Base-by-base conservation (phyloP, 2,797 vertebrate genomes). In the Acanthiza pusilla region DNA sequence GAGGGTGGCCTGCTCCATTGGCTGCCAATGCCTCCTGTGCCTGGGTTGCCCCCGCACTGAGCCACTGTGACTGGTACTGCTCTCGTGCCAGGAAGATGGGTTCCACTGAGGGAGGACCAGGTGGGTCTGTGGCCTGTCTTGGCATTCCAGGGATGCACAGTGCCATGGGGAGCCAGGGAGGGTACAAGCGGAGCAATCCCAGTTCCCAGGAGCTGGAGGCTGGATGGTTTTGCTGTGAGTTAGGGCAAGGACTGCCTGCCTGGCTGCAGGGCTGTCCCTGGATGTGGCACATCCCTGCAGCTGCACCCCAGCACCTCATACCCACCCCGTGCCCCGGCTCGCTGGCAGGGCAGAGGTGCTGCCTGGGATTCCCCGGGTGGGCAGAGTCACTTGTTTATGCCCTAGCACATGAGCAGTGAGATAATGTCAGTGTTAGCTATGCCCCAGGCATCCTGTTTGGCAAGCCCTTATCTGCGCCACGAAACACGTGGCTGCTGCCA, bases 381-480 rank as follows among this genome's bases (percentile, higher is more conserved):
- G 68, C 65, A 94, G 66, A 58, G 65, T 72, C 7, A 0, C 82
- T 93, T 94, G 93, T 96, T 96, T 95, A 91, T 15, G 2, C 30
- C 40, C 13, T 57, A 6, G 21, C 42, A 32, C 9, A 38, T 14
- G 40, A 40, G 61, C 61, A 23, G 50, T 30, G 58, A 88, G 79
- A 57, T 51, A 74, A 88, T 36, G 23, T 68, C 2, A 2, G 47
- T 2, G 14, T 74, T 83, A 60, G 82, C 88, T 89, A 19, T 17
- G 0, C 61, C 89, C 65, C 30, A 25, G 1, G 58, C 93, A 96
- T 96, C 93, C 95, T 93, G 93, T 95, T 94, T 94, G 93, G 83
- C 20, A 11, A 72, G 58, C 43, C 19, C 38, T 89, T 61, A 57
- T 85, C 85, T 43, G 29, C 67, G 68, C 38, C 18, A 7, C 1